Evolutionary conservation across 2,888 invertebrate genomes (phyloP), one percentile per base, ranked within the genome.

Genomic region (Plagodis dolabraria): DNA sequence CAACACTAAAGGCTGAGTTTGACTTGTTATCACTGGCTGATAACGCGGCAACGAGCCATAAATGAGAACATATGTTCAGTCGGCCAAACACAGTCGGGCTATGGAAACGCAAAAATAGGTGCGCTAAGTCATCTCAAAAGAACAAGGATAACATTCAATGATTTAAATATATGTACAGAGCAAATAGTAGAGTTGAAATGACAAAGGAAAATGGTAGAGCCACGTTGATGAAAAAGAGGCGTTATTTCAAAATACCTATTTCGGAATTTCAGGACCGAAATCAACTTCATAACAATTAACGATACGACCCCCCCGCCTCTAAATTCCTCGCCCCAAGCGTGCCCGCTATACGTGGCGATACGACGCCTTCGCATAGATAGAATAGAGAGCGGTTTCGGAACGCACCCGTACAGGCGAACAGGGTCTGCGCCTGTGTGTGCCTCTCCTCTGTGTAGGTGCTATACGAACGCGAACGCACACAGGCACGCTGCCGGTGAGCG

Each of bases 251-350:
- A 91, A 92, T 90, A 89, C 87, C 86, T 89, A 91, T 90, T 92
- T 91, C 83, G 89, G 91, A 89, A 92, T 91, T 92, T 92, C 92
- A 92, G 92, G 89, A 90, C 86, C 88, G 90, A 92, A 92, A 92
- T 92, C 92, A 92, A 92, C 92, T 92, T 92, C 92, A 92, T 92
- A 92, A 92, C 92, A 92, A 92, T 92, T 92, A 92, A 92, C 92
- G 91, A 92, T 91, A 92, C 91, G 92, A 92, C 92, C 92, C 92
- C 92, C 92, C 92, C 92, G 91, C 91, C 90, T 91, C 92, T 90
- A 91, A 91, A 92, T 92, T 92, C 92, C 92, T 92, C 89, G 92
- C 92, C 92, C 89, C 89, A 89, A 92, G 92, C 92, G 91, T 89
- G 89, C 86, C 91, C 89, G 91, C 89, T 89, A 87, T 89, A 89